Evolutionary conservation across 2,888 invertebrate genomes (phyloP).

Genomic region (Dicranocentrus wangi): DNA sequence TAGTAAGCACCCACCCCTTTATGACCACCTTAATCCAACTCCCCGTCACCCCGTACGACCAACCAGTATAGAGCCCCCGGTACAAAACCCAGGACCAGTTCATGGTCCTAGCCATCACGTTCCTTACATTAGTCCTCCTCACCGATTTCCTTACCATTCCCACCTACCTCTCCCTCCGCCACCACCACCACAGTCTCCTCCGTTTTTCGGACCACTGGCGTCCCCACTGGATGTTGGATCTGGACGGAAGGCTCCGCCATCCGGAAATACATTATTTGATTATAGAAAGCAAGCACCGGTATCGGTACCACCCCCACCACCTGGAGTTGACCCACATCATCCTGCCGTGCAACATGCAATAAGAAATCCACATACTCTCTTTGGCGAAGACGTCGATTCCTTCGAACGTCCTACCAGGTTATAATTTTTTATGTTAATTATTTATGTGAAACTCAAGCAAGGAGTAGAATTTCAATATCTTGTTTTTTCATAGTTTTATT

Average conservation of each 20-base stretch:
- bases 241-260: conserved; percentile 43
- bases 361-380: conserved; percentile 41
- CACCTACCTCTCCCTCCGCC: conserved; percentile 28
- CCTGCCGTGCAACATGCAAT: conserved; percentile 57
- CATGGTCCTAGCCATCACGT: conserved; percentile 15
- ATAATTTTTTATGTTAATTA: not conserved
- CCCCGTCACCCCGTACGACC: not conserved
- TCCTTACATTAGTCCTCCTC: conserved; percentile 21
- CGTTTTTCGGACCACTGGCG: not conserved
- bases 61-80: conserved; percentile 3
- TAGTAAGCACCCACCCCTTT: conserved; percentile 19
- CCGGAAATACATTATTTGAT: conserved; percentile 13
- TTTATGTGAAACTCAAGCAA: not conserved
- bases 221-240: conserved; percentile 23
- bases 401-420: conserved; percentile 46
- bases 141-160: conserved; percentile 21
- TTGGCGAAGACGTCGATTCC: conserved; percentile 26
- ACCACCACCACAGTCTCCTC: conserved; percentile 20
- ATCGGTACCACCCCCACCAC: conserved; percentile 47
- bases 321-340: conserved; percentile 51
- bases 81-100: not conserved
- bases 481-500: not conserved
- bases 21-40: not conserved
- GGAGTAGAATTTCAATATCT: too few species aligned
- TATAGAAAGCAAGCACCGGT: not conserved